These are phyloP conservation scores for Crotalus helleri DNA, from an alignment of 2,113 vertebrate genomes.

Conservation along the genomic window DNA sequence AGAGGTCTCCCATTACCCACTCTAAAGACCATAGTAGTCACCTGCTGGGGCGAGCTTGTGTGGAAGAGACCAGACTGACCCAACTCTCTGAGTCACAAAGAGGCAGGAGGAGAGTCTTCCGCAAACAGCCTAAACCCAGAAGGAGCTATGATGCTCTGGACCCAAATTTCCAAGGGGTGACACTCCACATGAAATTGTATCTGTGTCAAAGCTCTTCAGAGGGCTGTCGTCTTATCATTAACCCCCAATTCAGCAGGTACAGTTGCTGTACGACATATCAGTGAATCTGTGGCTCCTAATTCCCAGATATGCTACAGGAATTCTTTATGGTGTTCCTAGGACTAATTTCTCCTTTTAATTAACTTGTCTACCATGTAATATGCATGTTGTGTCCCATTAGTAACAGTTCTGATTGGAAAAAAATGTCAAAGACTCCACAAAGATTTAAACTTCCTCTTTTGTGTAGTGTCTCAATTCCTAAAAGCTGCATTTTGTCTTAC, in stretches of 20 bases:
- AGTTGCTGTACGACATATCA: not conserved
- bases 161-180: slow-evolving; percentile 77
- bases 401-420: not conserved
- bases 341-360: not conserved
- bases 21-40: not conserved
- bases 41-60: not conserved
- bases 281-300: not conserved
- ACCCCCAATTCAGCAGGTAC: slow-evolving; percentile 82
- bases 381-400: not conserved
- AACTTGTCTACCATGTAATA: not conserved
- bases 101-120: slow-evolving; percentile 56
- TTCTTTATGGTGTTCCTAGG: not conserved
- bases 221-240: slow-evolving; percentile 74
- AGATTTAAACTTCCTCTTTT: not conserved
- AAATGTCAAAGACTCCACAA: too few species aligned
- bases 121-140: slow-evolving; percentile 77
- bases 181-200: slow-evolving; percentile 74
- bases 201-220: slow-evolving; percentile 55
- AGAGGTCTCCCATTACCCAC: not conserved
- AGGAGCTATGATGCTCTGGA: slow-evolving; percentile 72
- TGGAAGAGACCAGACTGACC: not conserved
- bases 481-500: not conserved
- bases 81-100: not conserved
- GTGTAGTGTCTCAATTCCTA: not conserved
- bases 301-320: not conserved